A percentile compares a stretch with the other conserved stretches of the same genome.
These are phyloP conservation scores for Heliornis fulica DNA, from an alignment of 2,113 vertebrate genomes.

Conservation along the genomic window DNA sequence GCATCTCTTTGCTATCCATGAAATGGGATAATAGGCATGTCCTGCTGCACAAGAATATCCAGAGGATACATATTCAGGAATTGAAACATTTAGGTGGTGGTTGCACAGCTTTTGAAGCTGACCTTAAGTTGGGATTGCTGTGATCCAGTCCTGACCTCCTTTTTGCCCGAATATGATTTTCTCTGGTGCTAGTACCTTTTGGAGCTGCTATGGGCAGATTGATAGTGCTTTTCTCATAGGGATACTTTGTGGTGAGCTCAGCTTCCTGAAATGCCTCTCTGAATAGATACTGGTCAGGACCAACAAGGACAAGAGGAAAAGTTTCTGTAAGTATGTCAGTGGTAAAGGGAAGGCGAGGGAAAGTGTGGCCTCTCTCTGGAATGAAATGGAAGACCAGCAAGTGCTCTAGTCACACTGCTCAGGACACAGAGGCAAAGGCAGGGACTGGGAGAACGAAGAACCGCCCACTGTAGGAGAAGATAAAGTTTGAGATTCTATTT, in stretches of 20 bases:
- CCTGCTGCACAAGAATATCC: neutral
- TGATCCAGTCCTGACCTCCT: neutral
- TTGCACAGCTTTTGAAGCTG: neutral
- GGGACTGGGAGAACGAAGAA: too few species aligned
- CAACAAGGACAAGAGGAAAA: too few species aligned
- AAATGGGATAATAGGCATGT: neutral
- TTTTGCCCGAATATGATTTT: neutral
- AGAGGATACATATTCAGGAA: neutral
- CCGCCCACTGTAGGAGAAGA: too few species aligned
- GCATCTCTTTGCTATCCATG: neutral
- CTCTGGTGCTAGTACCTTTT: neutral
- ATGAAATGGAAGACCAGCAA: too few species aligned
- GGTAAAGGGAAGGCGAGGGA: too few species aligned
- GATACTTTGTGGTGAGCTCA: neutral
- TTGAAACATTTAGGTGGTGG: neutral
- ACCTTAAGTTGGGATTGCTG: neutral
- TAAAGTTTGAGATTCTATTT: too few species aligned
- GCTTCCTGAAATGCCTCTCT: neutral
- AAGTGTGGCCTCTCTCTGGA: too few species aligned
- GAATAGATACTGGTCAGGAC: neutral
- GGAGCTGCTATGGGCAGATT: neutral
- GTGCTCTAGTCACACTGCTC: too few species aligned
- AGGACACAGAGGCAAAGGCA: too few species aligned
- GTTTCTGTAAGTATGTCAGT: too few species aligned
- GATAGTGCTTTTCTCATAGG: neutral